Base-by-base conservation (phyloP, 1,140 invertebrate species). In the Homalodisca vitripennis region DNA sequence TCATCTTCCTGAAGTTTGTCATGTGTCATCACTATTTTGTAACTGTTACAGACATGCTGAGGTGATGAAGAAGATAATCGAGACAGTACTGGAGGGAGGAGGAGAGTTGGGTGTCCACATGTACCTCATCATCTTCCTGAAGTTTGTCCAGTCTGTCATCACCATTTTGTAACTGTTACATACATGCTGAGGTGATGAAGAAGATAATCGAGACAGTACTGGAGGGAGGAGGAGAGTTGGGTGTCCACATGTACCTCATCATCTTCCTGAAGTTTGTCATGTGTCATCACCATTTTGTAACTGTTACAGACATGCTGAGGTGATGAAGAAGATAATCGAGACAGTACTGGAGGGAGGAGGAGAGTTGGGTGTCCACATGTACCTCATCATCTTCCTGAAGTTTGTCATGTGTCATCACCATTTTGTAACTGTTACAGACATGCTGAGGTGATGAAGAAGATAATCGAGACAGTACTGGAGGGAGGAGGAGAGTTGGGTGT, bases 251-350 rank as follows among this genome's bases (percentile, higher is more conserved):
- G 84, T 98, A 99, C 84, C 87, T 99, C 41, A 98, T 99, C 76
- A 95, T 99, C 77, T 99, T 99, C 82, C 85, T 99, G n/a, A 99
- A 99, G 84, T 99, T 99, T 83, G 95, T 99, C 74, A n/a, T n/a
- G n/a, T n/a, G n/a, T n/a, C n/a, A n/a, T n/a, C n/a, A n/a, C n/a
- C n/a, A n/a, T 51, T 20, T 51, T 72, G 41, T 66, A 41, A 72
- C 41, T 72, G 73, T 86, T 84, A 29, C 80, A 96, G 95, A 73
- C 98, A 99, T 84, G 97, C 97, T 10, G 97, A 98, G 80, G 97
- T 99, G 20, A 99, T 99, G 98, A 99, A 99, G 79, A 98, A 98
- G 81, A 95, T 99, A 51, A 98, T 99, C 68, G 92, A 98, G 80
- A 98, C 94, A 6, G 97, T 99, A 3, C 93, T 92, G 74, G 97